Evolutionary conservation across 2,888 invertebrate species (phyloP).

Genomic region (Saturnia pavonia): DNA sequence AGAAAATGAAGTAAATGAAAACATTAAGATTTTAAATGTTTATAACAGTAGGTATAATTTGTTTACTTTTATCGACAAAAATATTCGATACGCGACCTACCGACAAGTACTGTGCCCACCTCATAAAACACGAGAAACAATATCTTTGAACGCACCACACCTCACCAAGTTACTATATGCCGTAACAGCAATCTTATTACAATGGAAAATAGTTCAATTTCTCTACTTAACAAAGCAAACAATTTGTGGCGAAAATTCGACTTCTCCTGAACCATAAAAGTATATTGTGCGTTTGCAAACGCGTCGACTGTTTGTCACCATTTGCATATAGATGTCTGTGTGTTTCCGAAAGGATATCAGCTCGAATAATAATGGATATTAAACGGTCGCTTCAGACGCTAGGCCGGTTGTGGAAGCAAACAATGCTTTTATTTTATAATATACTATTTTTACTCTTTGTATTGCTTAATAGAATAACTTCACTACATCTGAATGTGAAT

Average conservation of each 20-base stretch:
- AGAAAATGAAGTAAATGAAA: too few relatives aligned
- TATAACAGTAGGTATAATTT: background rate
- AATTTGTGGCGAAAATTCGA: slow-evolving; percentile 44
- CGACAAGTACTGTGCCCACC: slow-evolving; percentile 50
- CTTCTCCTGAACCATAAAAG: slow-evolving; percentile 77
- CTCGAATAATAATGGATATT: slow-evolving; percentile 14
- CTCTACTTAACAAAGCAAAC: background rate
- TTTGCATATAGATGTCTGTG: slow-evolving; percentile 73
- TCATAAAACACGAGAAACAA: slow-evolving; percentile 81
- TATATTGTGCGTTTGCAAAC: slow-evolving; percentile 80
- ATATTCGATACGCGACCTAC: slow-evolving; percentile 10
- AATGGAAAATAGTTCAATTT: slow-evolving; percentile 31
- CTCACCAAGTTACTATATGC: slow-evolving; percentile 25
- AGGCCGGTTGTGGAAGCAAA: slow-evolving; percentile 5
- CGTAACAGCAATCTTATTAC: slow-evolving; percentile 22
- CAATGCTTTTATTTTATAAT: background rate
- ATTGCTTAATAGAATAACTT: background rate
- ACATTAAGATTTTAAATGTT: too few relatives aligned
- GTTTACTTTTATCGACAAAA: slow-evolving; percentile 1
- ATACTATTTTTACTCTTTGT: background rate
- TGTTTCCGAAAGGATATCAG: slow-evolving; percentile 25
- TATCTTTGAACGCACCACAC: slow-evolving; percentile 58
- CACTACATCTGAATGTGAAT: background rate
- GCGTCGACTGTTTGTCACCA: slow-evolving; percentile 77
- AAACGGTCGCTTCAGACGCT: slow-evolving; percentile 1